Evolutionary conservation across 2,797 vertebrate genomes (phyloP), one percentile per base, ranked within the genome.

Genomic region (Lacerta agilis): DNA sequence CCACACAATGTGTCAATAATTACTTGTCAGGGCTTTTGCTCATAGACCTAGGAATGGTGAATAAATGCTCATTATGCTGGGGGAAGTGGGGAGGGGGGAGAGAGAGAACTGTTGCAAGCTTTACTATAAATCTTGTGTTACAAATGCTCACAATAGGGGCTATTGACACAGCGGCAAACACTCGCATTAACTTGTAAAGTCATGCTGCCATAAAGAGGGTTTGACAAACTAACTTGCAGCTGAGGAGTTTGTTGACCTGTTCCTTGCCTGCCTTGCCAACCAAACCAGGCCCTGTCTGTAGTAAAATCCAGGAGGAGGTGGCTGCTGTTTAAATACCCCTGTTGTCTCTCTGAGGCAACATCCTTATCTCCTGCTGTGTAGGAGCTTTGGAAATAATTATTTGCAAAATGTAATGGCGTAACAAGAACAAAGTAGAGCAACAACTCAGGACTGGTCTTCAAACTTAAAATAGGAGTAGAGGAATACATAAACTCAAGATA

Each of bases 1-100:
- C 95, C 85, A 94, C 95, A 97, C 95, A 96, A 95, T 95, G 94
- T 96, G 95, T 97, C 96, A 96, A 91, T 93, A 96, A 96, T 96
- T 95, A 94, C 96, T 96, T 96, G 96, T 96, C 96, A 97, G 95
- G 90, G 93, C 94, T 94, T 89, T 95, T 93, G 92, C 96, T 93
- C 93, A 93, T 95, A 96, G 94, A 95, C 94, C 94, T 91, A 15
- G 93, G 93, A 93, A 82, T 72, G 94, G 94, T 88, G 92, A 94
- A 92, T 93, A 95, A 94, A 94, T 0, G 95, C 95, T 96, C 93
- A 79, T 93, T 96, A 95, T 95, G 95, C 93, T 92, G 94, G 95
- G 25, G 81, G 43, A 55, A 55, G 61, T n/a, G n/a, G 33, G 20
- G 61, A 64, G 61, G 61, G 49, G n/a, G 33, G 23, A 33, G 3